These are phyloP conservation scores for Ischnus inquisitorius DNA, from an alignment of 2,888 invertebrate genomes.

Conservation along the genomic window DNA sequence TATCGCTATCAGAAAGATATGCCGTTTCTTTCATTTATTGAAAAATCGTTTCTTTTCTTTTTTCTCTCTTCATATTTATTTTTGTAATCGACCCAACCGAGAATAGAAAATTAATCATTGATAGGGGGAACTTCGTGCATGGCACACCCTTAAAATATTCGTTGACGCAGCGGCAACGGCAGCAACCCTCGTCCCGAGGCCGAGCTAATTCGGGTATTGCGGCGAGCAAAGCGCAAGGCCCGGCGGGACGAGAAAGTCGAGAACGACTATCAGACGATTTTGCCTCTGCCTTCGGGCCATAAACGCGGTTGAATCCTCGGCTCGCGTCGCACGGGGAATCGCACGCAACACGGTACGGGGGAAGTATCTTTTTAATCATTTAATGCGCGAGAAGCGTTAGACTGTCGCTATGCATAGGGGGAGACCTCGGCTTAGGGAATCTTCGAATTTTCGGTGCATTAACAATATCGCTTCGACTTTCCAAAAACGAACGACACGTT, in stretches of 20 bases:
- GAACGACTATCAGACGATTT: slow-evolving; percentile 10
- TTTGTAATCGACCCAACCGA: neutral
- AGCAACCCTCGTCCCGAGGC: slow-evolving; percentile 23
- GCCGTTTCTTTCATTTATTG: too few relatives aligned
- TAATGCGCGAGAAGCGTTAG: slow-evolving; percentile 7
- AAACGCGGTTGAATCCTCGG: slow-evolving; percentile 7
- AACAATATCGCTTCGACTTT: neutral
- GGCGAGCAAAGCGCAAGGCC: neutral
- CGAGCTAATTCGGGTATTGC: slow-evolving; percentile 40
- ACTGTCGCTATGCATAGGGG: neutral
- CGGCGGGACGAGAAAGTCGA: slow-evolving; percentile 24
- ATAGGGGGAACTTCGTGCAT: neutral
- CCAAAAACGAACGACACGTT: neutral
- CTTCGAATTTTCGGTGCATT: slow-evolving; percentile 6
- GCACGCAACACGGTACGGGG: slow-evolving; percentile 9
- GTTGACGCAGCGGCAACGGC: slow-evolving; percentile 8
- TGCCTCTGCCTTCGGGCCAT: slow-evolving; percentile 6
- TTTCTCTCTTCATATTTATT: neutral
- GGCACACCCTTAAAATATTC: slow-evolving; percentile 27
- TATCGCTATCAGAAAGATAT: neutral
- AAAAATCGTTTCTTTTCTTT: neutral
- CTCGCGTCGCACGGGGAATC: neutral
- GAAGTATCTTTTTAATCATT: slow-evolving; percentile 46
- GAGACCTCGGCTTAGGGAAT: neutral
- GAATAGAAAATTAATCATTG: slow-evolving; percentile 18